Evolutionary conservation across 2,888 invertebrate species (phyloP).

Genomic region (Rhodophaea formosa): DNA sequence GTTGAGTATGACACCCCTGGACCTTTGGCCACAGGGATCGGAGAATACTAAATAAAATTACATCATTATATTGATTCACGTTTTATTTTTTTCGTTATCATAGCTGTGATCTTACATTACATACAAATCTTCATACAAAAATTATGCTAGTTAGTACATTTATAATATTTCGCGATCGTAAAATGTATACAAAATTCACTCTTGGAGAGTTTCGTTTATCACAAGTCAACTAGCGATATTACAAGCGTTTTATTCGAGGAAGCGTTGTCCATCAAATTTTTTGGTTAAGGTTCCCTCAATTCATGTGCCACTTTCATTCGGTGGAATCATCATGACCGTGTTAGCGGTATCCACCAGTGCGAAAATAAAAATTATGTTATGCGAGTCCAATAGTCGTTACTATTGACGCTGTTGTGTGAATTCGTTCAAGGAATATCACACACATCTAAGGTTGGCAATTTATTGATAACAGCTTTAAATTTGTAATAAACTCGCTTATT

Average conservation of each 20-base stretch:
- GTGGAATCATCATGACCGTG: too few species aligned
- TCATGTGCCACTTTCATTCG: too few species aligned
- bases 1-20: too few species aligned
- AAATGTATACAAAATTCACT: conserved; percentile 14
- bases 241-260: conserved; percentile 7
- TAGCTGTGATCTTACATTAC: not conserved
- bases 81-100: conserved; percentile 16
- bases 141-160: conserved; percentile 16
- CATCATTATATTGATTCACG: not conserved
- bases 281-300: not conserved
- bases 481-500: too few species aligned
- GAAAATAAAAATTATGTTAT: too few species aligned
- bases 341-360: too few species aligned
- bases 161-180: not conserved
- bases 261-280: conserved; percentile 1
- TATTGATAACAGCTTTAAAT: too few species aligned
- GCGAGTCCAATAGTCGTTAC: too few species aligned
- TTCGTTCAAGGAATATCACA: too few species aligned
- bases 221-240: conserved; percentile 10
- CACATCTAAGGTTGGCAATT: too few species aligned
- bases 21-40: not conserved
- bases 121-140: conserved; percentile 16
- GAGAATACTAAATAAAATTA: not conserved
- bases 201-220: conserved; percentile 9
- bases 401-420: too few species aligned